Evolutionary conservation across 2,113 vertebrate species (phyloP), one percentile per base, ranked within the genome.

Genomic region (Neolamprologus caudopunctatus): DNA sequence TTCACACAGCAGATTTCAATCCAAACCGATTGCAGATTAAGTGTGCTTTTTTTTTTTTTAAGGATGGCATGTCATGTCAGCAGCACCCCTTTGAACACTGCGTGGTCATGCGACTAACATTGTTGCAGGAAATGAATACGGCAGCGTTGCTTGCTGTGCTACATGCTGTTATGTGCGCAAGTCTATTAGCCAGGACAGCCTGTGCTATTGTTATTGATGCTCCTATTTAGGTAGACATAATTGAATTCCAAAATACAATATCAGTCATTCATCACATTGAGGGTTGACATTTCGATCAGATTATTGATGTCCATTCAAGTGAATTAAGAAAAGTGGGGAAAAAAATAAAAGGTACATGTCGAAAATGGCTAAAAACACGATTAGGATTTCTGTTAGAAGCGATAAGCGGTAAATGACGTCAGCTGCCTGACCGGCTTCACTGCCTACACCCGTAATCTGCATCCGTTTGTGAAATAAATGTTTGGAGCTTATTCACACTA

Each of bases 251-350:
- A 86, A 92, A 90, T 63, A 89, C 87, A 88, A 87, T 87, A 88
- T 94, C 90, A 93, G 83, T 93, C 92, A 92, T 94, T 91, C 84
- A 94, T 95, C 93, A 93, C 80, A 81, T 87, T 89, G 88, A 93
- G 45, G 14, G 80, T 11, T 94, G 94, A 93, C 93, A 91, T 95
- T 93, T 92, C 85, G 80, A 87, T 91, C 84, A 85, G 71, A 79
- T 86, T 90, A 93, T 79, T 91, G 89, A 92, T 92, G 87, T 58
- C 86, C 81, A 87, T 85, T 92, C 83, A 81, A 89, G 87, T 88
- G 54, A 86, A 87, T 87, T 85, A 54, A 53, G 75, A 57, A 58
- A 88, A 87, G 57, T 86, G 82, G 5, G 28, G 50, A 2, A 8
- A 2, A 92, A 66, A 90, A 87, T 81, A 40, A 68, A 17, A 35